A percentile compares a stretch with the other conserved stretches of the same genome.
Evolutionary conservation across 2,113 vertebrate genomes (phyloP).

Genomic region (Columbina picui): DNA sequence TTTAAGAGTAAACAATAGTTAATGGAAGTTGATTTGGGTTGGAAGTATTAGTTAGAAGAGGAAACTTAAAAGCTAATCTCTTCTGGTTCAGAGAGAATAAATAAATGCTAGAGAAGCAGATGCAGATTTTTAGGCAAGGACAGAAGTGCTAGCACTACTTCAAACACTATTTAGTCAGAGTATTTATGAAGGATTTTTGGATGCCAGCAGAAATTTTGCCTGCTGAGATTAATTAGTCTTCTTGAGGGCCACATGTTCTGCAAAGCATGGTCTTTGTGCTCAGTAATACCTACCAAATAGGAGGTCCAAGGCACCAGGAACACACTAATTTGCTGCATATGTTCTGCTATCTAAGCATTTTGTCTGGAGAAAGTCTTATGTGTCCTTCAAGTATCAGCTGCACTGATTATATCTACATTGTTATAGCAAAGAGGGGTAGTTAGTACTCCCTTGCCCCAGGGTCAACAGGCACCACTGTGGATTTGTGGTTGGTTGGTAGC

Average conservation of each 20-base stretch:
- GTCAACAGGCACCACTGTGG: no score
- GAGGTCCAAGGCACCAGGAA: not conserved
- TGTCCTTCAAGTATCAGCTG: not conserved
- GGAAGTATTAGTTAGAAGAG: not conserved
- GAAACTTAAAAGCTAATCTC: not conserved
- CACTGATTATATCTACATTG: not conserved
- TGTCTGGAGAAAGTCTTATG: not conserved
- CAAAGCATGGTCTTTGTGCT: not conserved
- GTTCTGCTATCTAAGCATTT: not conserved
- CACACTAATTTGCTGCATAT: not conserved
- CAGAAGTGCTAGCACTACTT: not conserved
- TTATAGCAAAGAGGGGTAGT: not conserved
- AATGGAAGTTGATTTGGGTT: constrained; percentile 1
- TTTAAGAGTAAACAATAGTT: constrained; percentile 23
- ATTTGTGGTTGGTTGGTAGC: not conserved
- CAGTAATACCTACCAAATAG: not conserved
- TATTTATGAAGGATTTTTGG: not conserved
- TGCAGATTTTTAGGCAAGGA: not conserved
- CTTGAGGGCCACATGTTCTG: not conserved
- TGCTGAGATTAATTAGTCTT: not conserved
- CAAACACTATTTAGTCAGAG: not conserved
- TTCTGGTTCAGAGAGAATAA: not conserved
- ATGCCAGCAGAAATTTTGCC: not conserved
- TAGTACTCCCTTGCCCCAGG: not conserved
- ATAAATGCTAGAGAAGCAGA: not conserved